Base-by-base conservation (phyloP, 2,888 invertebrate genomes). In the Sinotaia quadrata region DNA sequence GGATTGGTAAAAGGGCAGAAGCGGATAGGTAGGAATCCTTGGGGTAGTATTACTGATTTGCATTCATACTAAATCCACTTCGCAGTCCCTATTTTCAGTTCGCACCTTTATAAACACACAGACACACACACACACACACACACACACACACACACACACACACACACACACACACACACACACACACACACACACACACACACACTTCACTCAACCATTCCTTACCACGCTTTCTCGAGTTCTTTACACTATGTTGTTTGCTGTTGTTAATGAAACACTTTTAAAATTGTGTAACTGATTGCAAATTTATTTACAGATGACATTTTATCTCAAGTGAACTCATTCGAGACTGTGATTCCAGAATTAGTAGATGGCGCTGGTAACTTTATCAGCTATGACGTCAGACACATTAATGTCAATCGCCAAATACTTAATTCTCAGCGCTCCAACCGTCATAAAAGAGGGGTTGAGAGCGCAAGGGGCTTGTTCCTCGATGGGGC, bases 301-400 rank as follows among this genome's bases (percentile, higher is more conserved):
- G n/a, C n/a, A n/a, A n/a, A n/a, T n/a, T n/a, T n/a, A n/a, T n/a
- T 79, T 81, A 31, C 79, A 86, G 86, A 81, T 18, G 72, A 75
- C 18, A 75, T 82, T 7, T 71, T 86, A 18, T 74, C 74, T 27
- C 73, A 77, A 27, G 63, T 85, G 24, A 67, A 74, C 21, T 77
- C 83, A 41, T 85, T 83, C 71, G 80, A 85, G 60, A 78, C 81
- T 67, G 79, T 82, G 15, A 79, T 83, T 65, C 86, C 86, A 15
- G 73, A 74, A n/a, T 69, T 80, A 8, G 85, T 85, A 12, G 78
- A 82, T 69, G 77, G 80, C 44, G 47, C 72, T 2, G 85, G 85
- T 4, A 51, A 77, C n/a, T 86, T 86, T 61, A 67, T 86, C 49
- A 84, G 84, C 63, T 84, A 82, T 73, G 75, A 81, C 66, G 76